Conservation (phyloP, 1,140 invertebrate species). For the Drosophila equinoxialis region DNA sequence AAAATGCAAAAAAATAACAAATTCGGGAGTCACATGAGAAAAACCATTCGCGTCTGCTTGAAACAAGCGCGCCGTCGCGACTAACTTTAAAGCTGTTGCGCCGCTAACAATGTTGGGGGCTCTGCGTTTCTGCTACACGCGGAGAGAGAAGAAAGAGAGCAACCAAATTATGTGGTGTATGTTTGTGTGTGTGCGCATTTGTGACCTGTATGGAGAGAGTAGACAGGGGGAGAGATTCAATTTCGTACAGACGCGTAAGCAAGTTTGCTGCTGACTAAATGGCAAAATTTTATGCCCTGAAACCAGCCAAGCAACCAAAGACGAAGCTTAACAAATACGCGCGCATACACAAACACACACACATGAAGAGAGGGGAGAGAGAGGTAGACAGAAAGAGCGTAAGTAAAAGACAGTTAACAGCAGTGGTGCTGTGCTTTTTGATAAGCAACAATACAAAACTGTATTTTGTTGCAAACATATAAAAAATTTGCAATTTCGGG, state of each 20-base stretch:
- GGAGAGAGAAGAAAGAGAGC: neutral
- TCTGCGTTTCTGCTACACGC: conserved; percentile 12
- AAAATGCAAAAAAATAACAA: conserved; percentile 25
- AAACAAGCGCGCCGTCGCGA: conserved; percentile 76
- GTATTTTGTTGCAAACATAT: no score
- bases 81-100: conserved; percentile 46
- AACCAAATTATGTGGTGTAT: neutral
- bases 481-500: no score
- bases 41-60: conserved; percentile 62
- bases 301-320: conserved; percentile 25
- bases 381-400: conserved; percentile 15
- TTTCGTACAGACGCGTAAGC: conserved; percentile 60
- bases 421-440: no score
- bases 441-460: no score
- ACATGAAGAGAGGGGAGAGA: conserved; percentile 5
- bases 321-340: conserved; percentile 24
- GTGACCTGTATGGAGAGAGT: neutral
- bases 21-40: conserved; percentile 30
- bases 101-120: neutral
- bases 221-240: conserved; percentile 12
- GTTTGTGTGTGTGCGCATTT: neutral
- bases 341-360: neutral
- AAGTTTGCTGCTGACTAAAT: conserved; percentile 67
- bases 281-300: conserved; percentile 45
- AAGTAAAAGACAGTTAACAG: conserved; percentile 42